Base-by-base conservation (phyloP, 2,888 invertebrate species). In the Tridacna gigas region DNA sequence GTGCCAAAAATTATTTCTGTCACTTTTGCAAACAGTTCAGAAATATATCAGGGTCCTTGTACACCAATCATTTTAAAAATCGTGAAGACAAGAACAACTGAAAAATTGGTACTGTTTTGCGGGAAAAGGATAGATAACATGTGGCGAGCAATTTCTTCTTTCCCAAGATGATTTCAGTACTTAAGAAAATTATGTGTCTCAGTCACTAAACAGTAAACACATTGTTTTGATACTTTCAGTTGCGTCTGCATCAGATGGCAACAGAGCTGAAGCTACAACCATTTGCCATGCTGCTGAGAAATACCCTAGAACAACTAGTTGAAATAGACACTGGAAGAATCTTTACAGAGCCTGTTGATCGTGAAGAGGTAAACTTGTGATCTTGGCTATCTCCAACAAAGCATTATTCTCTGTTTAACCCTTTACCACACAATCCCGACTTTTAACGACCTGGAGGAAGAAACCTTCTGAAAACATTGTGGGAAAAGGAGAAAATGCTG, bases 301-400 rank as follows among this genome's bases (percentile, higher is more conserved):
- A 97, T 89, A 96, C 98, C 66, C 95, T 98, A 86, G 97, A 97
- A 80, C 95, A 97, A 84, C 96, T 99, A 82, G 96, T 97, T 37
- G 96, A 97, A 69, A 96, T 97, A 91, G 99, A 99, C 95, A 96
- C 97, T 22, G 97, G 97, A 87, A 97, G 97, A 91, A 97, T 99
- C 86, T 99, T 99, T 95, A 97, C 97, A 0, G 98, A 98, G 93
- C 99, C 99, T 0, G 99, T 99, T 0, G 98, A 98, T 93, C 96
- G 97, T 22, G 90, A 93, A 66, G 95, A 95, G 93, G 95, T 95
- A 79, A 28, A 25, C 22, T n/a, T 63, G 3, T 56, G 15, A 56
- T 11, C 3, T 5, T 56, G 3, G 15, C 15, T 56, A 3, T 15
- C 18, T 20, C 2, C 15, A 3, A 56, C 3, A 56, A 56, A 3